Evolutionary conservation across 2,113 vertebrate species (phyloP).

Genomic region (Xiphias gladius): DNA sequence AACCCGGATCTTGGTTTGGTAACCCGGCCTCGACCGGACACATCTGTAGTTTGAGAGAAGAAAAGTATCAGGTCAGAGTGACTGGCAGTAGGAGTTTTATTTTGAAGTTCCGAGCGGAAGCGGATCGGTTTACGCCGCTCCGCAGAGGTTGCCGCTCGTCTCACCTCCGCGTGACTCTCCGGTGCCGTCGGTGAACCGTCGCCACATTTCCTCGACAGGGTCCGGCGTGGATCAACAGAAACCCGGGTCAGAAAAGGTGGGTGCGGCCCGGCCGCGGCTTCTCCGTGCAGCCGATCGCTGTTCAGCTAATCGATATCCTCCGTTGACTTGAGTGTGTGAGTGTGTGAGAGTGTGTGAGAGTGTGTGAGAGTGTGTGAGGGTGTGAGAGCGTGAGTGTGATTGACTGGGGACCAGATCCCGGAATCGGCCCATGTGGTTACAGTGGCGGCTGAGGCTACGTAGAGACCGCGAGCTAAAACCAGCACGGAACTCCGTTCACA

Average conservation of each 20-base stretch:
- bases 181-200: not conserved
- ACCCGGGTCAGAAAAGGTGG: slow-evolving; percentile 42
- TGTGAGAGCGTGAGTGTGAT: too few relatives aligned
- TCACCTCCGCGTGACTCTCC: slow-evolving; percentile 44
- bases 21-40: too few relatives aligned
- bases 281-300: not conserved
- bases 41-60: too few relatives aligned
- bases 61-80: too few relatives aligned
- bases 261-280: not conserved
- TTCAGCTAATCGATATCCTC: accelerated
- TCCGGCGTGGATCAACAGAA: slow-evolving; percentile 12
- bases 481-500: not conserved
- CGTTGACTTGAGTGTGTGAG: not conserved
- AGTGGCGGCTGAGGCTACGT: not conserved
- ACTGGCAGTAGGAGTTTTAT: slow-evolving; percentile 15
- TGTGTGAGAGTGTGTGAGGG: not conserved
- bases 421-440: slow-evolving; percentile 9
- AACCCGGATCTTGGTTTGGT: too few relatives aligned
- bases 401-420: not conserved
- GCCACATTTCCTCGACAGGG: not conserved
- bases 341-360: too few relatives aligned
- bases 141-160: not conserved
- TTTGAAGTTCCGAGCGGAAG: slow-evolving; percentile 61
- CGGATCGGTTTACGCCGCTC: not conserved
- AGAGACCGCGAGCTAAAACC: not conserved